These are phyloP conservation scores for Ceryle rudis DNA, from an alignment of 2,797 vertebrate genomes.

Conservation along the genomic window DNA sequence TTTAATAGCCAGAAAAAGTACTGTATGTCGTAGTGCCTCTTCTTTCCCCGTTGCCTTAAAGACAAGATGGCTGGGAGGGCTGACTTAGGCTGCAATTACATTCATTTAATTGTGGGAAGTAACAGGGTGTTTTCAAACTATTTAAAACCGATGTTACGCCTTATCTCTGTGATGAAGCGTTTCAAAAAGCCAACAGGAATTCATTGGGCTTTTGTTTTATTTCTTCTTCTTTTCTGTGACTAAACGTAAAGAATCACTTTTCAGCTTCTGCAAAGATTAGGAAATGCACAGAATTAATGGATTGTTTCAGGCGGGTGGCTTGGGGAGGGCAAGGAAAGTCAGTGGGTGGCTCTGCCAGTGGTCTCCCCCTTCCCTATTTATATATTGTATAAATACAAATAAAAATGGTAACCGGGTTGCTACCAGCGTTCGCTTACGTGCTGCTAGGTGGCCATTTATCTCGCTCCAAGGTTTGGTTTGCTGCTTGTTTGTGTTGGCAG, in stretches of 20 bases:
- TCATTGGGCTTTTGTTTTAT: not conserved
- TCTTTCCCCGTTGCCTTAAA: constrained; percentile 20
- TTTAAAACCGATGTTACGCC: constrained; percentile 6
- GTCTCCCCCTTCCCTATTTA: not conserved
- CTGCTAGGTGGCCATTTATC: not conserved
- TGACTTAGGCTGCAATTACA: constrained; percentile 18
- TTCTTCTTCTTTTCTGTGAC: not conserved
- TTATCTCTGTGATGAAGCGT: not conserved
- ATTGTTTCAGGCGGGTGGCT: not conserved
- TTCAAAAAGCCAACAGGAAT: constrained; percentile 8
- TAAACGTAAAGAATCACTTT: not conserved
- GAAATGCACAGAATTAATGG: not conserved
- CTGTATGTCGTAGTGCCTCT: constrained; percentile 26
- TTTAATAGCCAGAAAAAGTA: constrained; percentile 78
- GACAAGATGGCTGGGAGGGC: constrained; percentile 45
- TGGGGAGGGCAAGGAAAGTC: not conserved
- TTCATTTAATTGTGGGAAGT: constrained; percentile 60
- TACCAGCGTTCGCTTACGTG: not conserved
- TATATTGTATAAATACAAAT: not conserved
- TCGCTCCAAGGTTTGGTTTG: not conserved
- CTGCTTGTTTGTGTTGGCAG: constrained; percentile 20
- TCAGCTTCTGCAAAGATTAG: not conserved
- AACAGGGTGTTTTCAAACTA: constrained; percentile 65
- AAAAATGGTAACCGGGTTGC: not conserved
- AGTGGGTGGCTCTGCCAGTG: not conserved